Evolutionary conservation across 2,888 invertebrate species (phyloP).

Genomic region (Lucinisca nassula): DNA sequence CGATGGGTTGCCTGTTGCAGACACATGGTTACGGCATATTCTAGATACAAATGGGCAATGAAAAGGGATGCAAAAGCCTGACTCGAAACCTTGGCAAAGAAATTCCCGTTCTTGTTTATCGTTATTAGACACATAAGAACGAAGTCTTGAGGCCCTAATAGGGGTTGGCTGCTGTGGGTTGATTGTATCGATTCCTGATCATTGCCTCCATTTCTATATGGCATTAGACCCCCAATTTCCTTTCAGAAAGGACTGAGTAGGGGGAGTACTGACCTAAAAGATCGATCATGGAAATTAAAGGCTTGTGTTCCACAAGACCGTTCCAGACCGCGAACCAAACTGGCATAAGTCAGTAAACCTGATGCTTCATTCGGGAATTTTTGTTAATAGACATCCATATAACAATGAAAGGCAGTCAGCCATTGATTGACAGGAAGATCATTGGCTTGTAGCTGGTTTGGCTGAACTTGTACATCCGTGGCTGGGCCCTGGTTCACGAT

Average conservation of each 20-base stretch:
- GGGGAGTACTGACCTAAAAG: background rate
- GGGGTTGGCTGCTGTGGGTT: too few relatives aligned
- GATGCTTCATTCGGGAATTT: too few relatives aligned
- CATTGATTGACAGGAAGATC: background rate
- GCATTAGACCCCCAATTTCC: background rate
- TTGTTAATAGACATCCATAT: constrained; percentile 1
- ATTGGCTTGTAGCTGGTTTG: background rate
- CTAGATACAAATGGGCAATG: background rate
- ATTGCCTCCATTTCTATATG: too few relatives aligned
- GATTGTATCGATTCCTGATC: too few relatives aligned
- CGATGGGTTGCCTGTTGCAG: background rate
- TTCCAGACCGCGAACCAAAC: background rate
- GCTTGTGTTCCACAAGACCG: background rate
- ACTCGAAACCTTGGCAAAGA: background rate
- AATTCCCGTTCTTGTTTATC: background rate
- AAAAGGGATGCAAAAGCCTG: background rate
- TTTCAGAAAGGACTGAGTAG: background rate
- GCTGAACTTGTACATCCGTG: background rate
- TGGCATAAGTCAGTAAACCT: background rate
- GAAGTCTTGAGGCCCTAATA: background rate
- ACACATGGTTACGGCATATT: background rate
- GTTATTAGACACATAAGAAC: background rate
- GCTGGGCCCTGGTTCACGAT: background rate
- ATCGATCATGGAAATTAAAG: background rate
- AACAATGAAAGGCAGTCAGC: constrained; percentile 4